Evolutionary conservation across 2,113 vertebrate genomes (phyloP), one percentile per base, ranked within the genome.

Genomic region (Antechinus flavipes): DNA sequence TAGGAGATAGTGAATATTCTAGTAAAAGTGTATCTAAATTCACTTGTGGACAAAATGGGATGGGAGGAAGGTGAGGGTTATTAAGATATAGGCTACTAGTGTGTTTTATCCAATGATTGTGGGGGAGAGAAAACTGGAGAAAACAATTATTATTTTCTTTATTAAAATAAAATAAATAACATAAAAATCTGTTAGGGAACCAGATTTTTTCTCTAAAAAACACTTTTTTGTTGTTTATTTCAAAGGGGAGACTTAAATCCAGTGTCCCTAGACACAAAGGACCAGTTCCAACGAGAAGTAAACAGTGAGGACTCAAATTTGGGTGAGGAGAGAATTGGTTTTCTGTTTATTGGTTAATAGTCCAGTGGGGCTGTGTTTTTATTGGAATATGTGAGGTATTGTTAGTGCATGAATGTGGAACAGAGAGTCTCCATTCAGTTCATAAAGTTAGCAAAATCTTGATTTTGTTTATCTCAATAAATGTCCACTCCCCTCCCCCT

Each of bases 381-480:
- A 97, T 98, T 98, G 97, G 97, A 97, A 95, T 97, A 96, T 52
- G 50, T 98, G 22, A 98, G 97, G 91, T 58, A 95, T 91, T 98
- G 94, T 97, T 95, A 95, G 96, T 97, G 93, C 96, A 95, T 95
- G 52, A 49, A 93, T 56, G 89, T 24, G 76, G 91, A 95, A 97
- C 95, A 92, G 96, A 96, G 95, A 95, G 98, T 96, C 54, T 98
- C 95, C 95, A 93, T 90, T 35, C 94, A 97, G 97, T 97, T 97
- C 91, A 0, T 91, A 92, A 1, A 92, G 96, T 98, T 98, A 98
- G 97, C 96, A 98, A 98, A 98, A 99, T 98, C 98, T 98, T 97
- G 98, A 95, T 97, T 98, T 98, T 98, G 98, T 98, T 95, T 97
- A 98, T 98, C 97, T 98, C 98, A 99, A 99, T 99, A 99, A 99